Percentiles rank a stretch among this genome's conserved stretches.
These are phyloP conservation scores for Thermophis baileyi DNA, from an alignment of 2,113 vertebrate species.

Conservation along the genomic window DNA sequence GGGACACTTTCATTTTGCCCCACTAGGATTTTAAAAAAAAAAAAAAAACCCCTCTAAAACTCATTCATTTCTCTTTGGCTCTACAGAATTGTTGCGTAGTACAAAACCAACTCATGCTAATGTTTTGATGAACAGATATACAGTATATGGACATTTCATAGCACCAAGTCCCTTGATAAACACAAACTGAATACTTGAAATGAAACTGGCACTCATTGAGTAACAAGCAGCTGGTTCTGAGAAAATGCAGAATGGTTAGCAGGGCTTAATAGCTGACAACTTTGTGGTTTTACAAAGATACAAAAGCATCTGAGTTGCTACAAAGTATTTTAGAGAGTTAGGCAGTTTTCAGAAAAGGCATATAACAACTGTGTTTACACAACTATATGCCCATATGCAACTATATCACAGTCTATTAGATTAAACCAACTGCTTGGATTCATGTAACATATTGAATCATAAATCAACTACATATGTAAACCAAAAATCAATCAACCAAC, in stretches of 20 bases:
- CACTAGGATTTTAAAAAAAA: neutral
- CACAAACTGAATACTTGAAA: neutral
- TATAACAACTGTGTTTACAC: neutral
- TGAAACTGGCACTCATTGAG: neutral
- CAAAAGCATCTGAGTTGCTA: neutral
- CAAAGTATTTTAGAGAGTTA: neutral
- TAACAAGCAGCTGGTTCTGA: neutral
- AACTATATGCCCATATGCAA: neutral
- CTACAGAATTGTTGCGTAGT: neutral
- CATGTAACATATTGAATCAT: neutral
- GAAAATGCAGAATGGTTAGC: neutral
- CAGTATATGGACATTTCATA: neutral
- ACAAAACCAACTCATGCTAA: slow-evolving; percentile 25
- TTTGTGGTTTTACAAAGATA: neutral
- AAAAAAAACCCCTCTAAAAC: too few relatives aligned
- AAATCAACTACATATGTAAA: neutral
- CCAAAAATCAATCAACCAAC: neutral
- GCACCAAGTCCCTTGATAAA: neutral
- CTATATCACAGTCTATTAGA: neutral
- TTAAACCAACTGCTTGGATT: neutral
- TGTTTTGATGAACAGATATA: neutral
- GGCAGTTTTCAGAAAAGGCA: neutral
- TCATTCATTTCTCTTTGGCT: neutral
- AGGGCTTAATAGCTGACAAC: neutral
- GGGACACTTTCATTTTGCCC: neutral